Percentiles rank a stretch among this genome's conserved stretches.
Conservation (phyloP, 2,113 vertebrate genomes). For the Anoplopoma fimbria region DNA sequence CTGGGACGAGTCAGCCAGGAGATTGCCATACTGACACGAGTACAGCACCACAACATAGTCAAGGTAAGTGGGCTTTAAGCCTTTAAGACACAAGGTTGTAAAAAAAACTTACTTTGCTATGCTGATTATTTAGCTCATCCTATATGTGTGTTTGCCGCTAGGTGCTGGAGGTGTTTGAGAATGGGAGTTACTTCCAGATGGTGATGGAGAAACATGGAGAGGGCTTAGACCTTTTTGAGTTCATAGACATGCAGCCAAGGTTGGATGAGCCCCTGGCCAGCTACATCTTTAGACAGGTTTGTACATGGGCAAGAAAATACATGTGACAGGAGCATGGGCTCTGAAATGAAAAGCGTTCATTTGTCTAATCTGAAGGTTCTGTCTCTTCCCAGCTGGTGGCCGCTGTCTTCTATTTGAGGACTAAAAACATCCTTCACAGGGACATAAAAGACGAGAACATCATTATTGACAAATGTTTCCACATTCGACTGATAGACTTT, state of each 20-base stretch:
- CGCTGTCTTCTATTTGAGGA: constrained; percentile 89
- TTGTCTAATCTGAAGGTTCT: constrained; percentile 1
- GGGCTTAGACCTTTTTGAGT: constrained; percentile 94
- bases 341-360: not conserved
- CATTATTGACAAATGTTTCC: constrained; percentile 92
- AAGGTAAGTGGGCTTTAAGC: constrained; percentile 80
- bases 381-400: constrained; percentile 87
- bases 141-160: constrained; percentile 54
- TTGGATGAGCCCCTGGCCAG: constrained; percentile 93
- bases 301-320: not conserved
- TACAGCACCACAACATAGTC: constrained; percentile 91
- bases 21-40: constrained; percentile 88
- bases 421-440: constrained; percentile 88
- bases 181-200: constrained; percentile 92
- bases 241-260: constrained; percentile 91
- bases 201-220: constrained; percentile 97
- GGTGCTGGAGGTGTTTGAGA: constrained; percentile 94
- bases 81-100: not conserved
- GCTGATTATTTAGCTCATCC: not conserved
- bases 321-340: not conserved
- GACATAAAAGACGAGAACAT: constrained; percentile 98
- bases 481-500: constrained; percentile 93
- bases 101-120: not conserved
- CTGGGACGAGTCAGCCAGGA: constrained; percentile 91
- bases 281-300: constrained; percentile 95